Percentiles rank a stretch among this genome's conserved stretches.
These are phyloP conservation scores for Clarias macrocephalus DNA, from an alignment of 2,113 vertebrate genomes.

Conservation along the genomic window DNA sequence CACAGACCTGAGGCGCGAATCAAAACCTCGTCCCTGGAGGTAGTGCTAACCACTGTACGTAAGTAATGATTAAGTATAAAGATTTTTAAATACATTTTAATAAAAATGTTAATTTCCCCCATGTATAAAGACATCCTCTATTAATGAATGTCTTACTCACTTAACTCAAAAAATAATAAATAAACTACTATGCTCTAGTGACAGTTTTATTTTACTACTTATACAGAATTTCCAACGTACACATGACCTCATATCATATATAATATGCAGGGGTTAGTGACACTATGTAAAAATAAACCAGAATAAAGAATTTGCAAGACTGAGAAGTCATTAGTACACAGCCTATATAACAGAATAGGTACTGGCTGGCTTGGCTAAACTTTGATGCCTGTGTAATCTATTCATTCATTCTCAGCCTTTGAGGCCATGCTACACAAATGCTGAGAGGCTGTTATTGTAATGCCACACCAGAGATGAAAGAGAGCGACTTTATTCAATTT, in stretches of 20 bases:
- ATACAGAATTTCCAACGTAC: not conserved
- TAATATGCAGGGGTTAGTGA: not conserved
- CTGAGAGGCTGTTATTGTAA: slow-evolving; percentile 54
- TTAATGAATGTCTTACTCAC: too few species aligned
- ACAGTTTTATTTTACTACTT: not conserved
- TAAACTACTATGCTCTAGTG: not conserved
- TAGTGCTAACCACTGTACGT: too few species aligned
- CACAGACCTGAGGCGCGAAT: too few species aligned
- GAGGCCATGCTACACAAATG: slow-evolving; percentile 40
- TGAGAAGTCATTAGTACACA: slow-evolving; percentile 14
- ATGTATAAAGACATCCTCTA: too few species aligned
- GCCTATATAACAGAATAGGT: slow-evolving; percentile 33
- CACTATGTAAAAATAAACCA: slow-evolving; percentile 1
- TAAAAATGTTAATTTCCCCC: too few species aligned
- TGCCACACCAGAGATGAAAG: slow-evolving; percentile 47
- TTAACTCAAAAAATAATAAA: too few species aligned
- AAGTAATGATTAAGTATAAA: too few species aligned
- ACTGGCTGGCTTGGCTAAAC: slow-evolving; percentile 7
- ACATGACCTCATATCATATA: not conserved
- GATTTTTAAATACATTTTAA: too few species aligned
- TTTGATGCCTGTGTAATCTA: slow-evolving; percentile 36
- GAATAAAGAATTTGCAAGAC: not conserved
- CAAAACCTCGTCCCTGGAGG: too few species aligned
- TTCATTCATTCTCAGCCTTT: slow-evolving; percentile 32
- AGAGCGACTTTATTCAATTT: slow-evolving; percentile 43